phyloP scores from a whole-genome alignment of 1,140 invertebrate species.

The Drosophila sucinea region DNA sequence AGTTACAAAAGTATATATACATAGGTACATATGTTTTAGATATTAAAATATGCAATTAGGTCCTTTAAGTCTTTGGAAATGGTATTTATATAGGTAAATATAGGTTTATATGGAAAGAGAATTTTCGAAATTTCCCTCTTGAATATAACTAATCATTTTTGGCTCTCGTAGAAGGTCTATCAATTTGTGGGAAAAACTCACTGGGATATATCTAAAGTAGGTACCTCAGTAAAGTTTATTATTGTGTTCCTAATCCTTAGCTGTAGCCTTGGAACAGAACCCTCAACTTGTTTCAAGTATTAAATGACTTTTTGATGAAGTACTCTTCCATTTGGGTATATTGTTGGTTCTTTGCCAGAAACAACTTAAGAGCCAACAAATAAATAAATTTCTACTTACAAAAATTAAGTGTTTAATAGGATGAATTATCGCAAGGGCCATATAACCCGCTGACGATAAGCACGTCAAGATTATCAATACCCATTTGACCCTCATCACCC shows the following conservation, averaged over 20 bases:
- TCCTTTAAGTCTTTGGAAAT: no score
- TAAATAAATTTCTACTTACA: constrained; percentile 8
- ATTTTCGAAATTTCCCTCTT: no score
- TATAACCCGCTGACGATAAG: neutral
- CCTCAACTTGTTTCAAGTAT: constrained; percentile 1
- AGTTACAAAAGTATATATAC: no score
- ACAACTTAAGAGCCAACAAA: constrained; percentile 1
- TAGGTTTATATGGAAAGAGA: no score
- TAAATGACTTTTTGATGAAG: neutral
- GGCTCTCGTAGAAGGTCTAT: no score
- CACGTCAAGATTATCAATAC: constrained; percentile 2
- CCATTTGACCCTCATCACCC: neutral
- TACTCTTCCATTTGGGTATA: neutral
- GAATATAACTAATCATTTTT: no score
- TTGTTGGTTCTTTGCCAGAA: neutral
- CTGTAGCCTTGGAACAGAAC: neutral
- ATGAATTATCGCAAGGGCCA: neutral
- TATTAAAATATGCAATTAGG: no score
- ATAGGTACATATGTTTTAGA: no score
- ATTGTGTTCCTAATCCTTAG: neutral
- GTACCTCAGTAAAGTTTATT: neutral
- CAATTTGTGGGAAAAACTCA: no score
- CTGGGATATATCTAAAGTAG: no score
- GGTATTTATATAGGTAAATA: no score
- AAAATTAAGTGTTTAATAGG: neutral